phyloP scores from a whole-genome alignment of 2,797 vertebrate species.

The Enoplosus armatus region DNA sequence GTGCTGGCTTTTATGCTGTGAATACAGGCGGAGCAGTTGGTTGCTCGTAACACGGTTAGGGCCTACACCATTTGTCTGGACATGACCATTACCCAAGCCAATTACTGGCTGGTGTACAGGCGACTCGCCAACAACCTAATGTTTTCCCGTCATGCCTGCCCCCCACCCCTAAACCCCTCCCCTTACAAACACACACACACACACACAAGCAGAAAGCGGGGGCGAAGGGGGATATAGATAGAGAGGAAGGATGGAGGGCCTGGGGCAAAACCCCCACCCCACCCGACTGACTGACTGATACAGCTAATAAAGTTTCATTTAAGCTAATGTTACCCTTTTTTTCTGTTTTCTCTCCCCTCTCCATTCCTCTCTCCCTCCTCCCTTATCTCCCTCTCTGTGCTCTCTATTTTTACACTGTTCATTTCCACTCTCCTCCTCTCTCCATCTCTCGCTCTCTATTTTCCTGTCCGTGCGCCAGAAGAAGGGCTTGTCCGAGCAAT shows the following conservation, averaged over 20 bases:
- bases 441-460: slow-evolving; percentile 11
- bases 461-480: slow-evolving; percentile 47
- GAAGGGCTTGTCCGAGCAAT: slow-evolving; percentile 56
- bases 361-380: slow-evolving; percentile 7
- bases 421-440: slow-evolving; percentile 1
- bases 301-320: slow-evolving; percentile 87
- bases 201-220: slow-evolving; percentile 28
- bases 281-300: slow-evolving; percentile 78
- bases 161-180: slow-evolving; percentile 49
- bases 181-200: slow-evolving; percentile 62
- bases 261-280: slow-evolving; percentile 55
- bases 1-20: slow-evolving; percentile 48
- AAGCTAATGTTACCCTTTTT: slow-evolving; percentile 77
- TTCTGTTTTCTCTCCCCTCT: slow-evolving; percentile 8
- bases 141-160: slow-evolving; percentile 81
- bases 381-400: neutral
- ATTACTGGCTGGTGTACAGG: slow-evolving; percentile 81
- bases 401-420: slow-evolving; percentile 17
- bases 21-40: slow-evolving; percentile 69
- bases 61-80: slow-evolving; percentile 82
- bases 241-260: slow-evolving; percentile 68
- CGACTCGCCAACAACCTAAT: slow-evolving; percentile 80
- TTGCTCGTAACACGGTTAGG: slow-evolving; percentile 75
- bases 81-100: slow-evolving; percentile 82
- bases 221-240: slow-evolving; percentile 20